phyloP scores from a whole-genome alignment of 1,140 invertebrate species.

The Dendrolimus punctatus region DNA sequence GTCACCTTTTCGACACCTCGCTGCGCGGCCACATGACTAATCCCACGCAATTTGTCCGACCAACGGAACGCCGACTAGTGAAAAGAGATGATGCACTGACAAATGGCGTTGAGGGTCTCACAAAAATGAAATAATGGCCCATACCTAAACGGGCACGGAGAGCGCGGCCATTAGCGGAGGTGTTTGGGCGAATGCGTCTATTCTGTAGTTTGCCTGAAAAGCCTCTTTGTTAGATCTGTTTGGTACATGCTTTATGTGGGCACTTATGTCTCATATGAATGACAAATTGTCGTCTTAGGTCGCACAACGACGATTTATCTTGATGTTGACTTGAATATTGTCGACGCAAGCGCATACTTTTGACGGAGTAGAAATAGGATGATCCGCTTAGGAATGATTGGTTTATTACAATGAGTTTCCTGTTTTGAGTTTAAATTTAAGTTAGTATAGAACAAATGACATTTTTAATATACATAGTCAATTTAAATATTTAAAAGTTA shows the following conservation, averaged over 20 bases:
- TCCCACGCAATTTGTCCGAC: slow-evolving; percentile 64
- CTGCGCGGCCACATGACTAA: slow-evolving; percentile 60
- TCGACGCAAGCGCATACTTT: slow-evolving; percentile 1
- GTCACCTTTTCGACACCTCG: slow-evolving; percentile 69
- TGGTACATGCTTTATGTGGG: slow-evolving; percentile 60
- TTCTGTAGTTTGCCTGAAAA: slow-evolving; percentile 65
- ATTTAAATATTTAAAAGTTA: no score
- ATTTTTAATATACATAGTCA: no score
- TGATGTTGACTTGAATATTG: slow-evolving; percentile 24
- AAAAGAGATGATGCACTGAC: slow-evolving; percentile 68
- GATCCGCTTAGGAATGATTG: background rate
- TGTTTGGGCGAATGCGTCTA: slow-evolving; percentile 67
- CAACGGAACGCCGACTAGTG: slow-evolving; percentile 54
- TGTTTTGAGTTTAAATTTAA: background rate
- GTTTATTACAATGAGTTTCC: background rate
- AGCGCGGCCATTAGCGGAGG: slow-evolving; percentile 61
- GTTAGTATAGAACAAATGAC: no score
- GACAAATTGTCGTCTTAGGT: slow-evolving; percentile 56
- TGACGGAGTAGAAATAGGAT: slow-evolving; percentile 1
- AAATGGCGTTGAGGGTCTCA: slow-evolving; percentile 64
- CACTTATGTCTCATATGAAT: slow-evolving; percentile 53
- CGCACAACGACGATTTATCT: slow-evolving; percentile 52
- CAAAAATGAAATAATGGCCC: slow-evolving; percentile 70
- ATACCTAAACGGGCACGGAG: slow-evolving; percentile 57
- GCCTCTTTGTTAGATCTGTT: slow-evolving; percentile 65